Percentiles rank a stretch among this genome's conserved stretches.
These are phyloP conservation scores for Siniperca knerii DNA, from an alignment of 2,113 vertebrate genomes.

Conservation along the genomic window DNA sequence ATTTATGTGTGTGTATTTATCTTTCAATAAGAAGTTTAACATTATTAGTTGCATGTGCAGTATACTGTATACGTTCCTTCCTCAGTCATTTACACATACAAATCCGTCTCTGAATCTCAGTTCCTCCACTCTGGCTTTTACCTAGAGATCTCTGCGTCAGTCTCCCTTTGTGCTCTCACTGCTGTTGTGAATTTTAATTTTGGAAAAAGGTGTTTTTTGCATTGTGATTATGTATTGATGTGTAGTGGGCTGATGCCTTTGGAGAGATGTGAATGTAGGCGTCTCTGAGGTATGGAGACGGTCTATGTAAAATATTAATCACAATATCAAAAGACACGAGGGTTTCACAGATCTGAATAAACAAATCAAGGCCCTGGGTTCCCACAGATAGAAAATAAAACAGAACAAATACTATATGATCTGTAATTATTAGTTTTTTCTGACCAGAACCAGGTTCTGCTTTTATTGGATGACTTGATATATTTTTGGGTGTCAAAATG, in stretches of 20 bases:
- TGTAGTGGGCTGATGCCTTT: constrained; percentile 50
- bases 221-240: constrained; percentile 70
- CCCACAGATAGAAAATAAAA: constrained; percentile 41
- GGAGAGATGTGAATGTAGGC: constrained; percentile 49
- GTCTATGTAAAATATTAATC: constrained; percentile 76
- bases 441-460: not conserved
- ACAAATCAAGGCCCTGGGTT: constrained; percentile 61
- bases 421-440: not conserved
- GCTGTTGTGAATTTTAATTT: constrained; percentile 62
- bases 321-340: constrained; percentile 62
- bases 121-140: constrained; percentile 10
- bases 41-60: not conserved
- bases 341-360: constrained; percentile 70
- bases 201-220: constrained; percentile 54
- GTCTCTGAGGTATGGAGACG: constrained; percentile 67
- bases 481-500: not conserved
- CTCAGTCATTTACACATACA: not conserved
- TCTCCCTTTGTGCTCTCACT: constrained; percentile 49
- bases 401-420: constrained; percentile 47
- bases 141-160: constrained; percentile 30
- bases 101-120: not conserved
- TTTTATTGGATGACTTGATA: not conserved
- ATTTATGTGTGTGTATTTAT: not conserved
- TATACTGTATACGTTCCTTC: not conserved
- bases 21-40: not conserved